Evolutionary conservation across 2,113 vertebrate genomes (phyloP).

Genomic region (Pelusios castaneus): DNA sequence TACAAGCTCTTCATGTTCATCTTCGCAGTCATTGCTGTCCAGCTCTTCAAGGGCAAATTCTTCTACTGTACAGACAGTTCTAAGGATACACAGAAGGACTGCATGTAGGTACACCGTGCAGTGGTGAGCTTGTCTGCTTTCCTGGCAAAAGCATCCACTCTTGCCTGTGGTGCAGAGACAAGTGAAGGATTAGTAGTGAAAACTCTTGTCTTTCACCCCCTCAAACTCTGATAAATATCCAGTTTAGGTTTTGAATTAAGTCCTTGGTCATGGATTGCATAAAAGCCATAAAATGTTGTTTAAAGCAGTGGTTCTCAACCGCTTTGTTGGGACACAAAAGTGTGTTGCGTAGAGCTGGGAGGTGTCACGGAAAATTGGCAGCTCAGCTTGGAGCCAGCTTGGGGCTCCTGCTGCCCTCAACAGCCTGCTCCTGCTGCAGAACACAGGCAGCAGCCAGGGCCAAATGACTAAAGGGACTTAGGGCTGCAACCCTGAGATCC

Average conservation of each 20-base stretch:
- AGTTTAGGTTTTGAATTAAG: neutral
- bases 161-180: neutral
- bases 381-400: too few relatives aligned
- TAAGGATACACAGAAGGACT: conserved; percentile 96
- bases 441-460: too few relatives aligned
- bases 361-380: too few relatives aligned
- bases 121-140: neutral
- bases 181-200: too few relatives aligned
- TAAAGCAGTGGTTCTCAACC: neutral
- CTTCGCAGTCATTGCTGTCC: conserved; percentile 97
- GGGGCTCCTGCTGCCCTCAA: too few relatives aligned
- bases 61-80: conserved; percentile 98
- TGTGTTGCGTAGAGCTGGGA: too few relatives aligned
- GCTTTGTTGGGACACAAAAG: too few relatives aligned
- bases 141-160: neutral
- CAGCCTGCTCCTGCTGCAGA: too few relatives aligned
- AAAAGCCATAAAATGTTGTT: neutral
- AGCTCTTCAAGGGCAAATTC: conserved; percentile 99
- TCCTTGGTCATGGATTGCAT: neutral
- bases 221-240: neutral
- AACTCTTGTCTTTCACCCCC: neutral
- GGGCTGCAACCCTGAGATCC: too few relatives aligned
- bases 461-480: too few relatives aligned
- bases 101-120: conserved; percentile 84
- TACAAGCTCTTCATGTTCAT: conserved; percentile 99